phyloP scores from a whole-genome alignment of 2,113 vertebrate species.

The Eonycteris spelaea region DNA sequence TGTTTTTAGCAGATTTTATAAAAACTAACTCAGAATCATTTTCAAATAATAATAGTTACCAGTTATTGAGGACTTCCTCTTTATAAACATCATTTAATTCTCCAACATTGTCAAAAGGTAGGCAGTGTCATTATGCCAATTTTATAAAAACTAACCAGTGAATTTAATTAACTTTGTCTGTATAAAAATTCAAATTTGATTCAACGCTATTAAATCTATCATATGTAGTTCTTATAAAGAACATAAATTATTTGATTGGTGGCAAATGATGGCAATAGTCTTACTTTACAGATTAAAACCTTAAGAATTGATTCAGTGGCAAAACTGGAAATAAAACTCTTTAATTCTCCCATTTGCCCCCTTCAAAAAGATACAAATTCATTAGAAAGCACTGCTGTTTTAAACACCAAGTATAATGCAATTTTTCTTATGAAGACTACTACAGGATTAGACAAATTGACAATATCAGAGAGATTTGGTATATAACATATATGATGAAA shows the following conservation, averaged over 20 bases:
- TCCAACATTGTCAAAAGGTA: neutral
- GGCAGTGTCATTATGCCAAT: neutral
- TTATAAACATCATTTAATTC: neutral
- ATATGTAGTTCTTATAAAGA: neutral
- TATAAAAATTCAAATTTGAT: neutral
- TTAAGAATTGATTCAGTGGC: neutral
- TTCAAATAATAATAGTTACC: neutral
- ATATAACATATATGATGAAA: neutral
- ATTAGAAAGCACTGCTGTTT: neutral
- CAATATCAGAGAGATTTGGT: neutral
- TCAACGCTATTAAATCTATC: neutral
- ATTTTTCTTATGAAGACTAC: neutral
- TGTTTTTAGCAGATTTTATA: neutral
- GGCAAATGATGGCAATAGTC: neutral
- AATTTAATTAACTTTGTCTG: neutral
- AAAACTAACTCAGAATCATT: neutral
- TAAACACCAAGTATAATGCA: neutral
- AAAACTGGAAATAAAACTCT: neutral
- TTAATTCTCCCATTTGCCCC: neutral
- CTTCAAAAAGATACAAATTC: neutral
- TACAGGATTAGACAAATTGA: neutral
- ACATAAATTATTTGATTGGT: neutral
- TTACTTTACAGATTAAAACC: neutral
- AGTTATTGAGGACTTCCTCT: neutral
- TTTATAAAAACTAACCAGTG: neutral